Evolutionary conservation across 2,888 invertebrate genomes (phyloP).

Genomic region (Balanococcus diminutus): DNA sequence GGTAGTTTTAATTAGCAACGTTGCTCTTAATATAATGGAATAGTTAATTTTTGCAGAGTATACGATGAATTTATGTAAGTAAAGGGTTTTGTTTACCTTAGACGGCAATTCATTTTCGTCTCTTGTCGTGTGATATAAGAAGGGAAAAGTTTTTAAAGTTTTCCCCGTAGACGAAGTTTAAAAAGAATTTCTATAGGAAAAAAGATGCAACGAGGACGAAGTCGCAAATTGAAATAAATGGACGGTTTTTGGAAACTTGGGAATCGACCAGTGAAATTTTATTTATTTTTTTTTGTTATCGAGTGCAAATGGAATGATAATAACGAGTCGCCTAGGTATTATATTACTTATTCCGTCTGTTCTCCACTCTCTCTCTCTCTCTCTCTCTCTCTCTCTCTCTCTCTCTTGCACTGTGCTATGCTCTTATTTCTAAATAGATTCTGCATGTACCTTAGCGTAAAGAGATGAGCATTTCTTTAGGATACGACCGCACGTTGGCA

Average conservation of each 20-base stretch:
- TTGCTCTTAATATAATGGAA: constrained; percentile 40
- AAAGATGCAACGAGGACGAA: not conserved
- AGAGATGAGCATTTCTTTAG: not conserved
- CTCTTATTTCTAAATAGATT: not conserved
- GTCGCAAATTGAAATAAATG: constrained; percentile 48
- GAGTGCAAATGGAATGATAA: constrained; percentile 4
- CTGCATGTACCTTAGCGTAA: no score
- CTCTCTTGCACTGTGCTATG: not conserved
- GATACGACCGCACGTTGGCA: not conserved
- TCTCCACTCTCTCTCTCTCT: no score
- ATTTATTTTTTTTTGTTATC: constrained; percentile 12
- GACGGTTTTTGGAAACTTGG: constrained; percentile 43
- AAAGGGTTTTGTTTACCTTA: constrained; percentile 31
- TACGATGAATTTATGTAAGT: constrained; percentile 13
- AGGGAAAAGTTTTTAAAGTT: constrained; percentile 31
- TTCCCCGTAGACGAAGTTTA: constrained; percentile 1
- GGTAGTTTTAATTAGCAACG: constrained; percentile 25
- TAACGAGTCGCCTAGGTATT: constrained; percentile 14
- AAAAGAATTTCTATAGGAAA: constrained; percentile 24
- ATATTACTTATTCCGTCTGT: not conserved
- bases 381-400: no score
- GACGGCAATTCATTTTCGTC: constrained; percentile 32
- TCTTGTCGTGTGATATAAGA: constrained; percentile 24
- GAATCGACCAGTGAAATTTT: constrained; percentile 16
- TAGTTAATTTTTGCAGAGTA: constrained; percentile 7